Base-by-base conservation (phyloP, 2,113 vertebrate species). In the Mesitornis unicolor region DNA sequence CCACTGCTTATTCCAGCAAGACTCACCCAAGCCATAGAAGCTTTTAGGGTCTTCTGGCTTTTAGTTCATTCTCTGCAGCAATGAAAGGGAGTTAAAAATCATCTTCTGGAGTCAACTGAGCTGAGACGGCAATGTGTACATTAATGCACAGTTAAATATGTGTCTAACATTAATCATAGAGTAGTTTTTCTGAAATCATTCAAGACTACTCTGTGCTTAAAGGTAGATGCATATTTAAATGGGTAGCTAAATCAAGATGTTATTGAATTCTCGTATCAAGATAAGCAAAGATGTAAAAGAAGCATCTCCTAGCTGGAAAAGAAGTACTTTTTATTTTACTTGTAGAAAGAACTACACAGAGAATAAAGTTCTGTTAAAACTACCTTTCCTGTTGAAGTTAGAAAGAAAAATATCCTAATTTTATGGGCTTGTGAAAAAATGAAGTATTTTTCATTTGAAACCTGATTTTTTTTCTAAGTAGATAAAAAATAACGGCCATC, bases 371-470 rank as follows among this genome's bases (percentile, higher is more conserved):
- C n/a, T 91, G 35, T 65, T 93, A 78, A 95, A 93, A 75, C 40
- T 81, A 71, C 16, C n/a, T 71, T 91, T 86, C 29, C n/a, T 48
- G 17, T 78, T 90, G 51, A 67, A 86, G 43, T 36, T 71, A 71
- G 76, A 71, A 92, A 81, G 90, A 95, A 86, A 93, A 85, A 78
- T 43, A 92, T 36, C 64, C 9, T 77, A 84, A 93, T 90, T 86
- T 95, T 90, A 81, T 88, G 21, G 56, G 33, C 56, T 53, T 86
- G 63, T 92, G 68, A 84, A 74, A 82, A 93, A 85, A 68, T 24
- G 84, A 84, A 90, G 74, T 56, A 79, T 36, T 83, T 85, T 67
- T 93, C 59, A 63, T 77, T 88, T 80, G 60, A 78, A 95, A 67
- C 47, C 60, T 84, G 38, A 13, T 42, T 93, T 95, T 92, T 79